A percentile compares a stretch with the other conserved stretches of the same genome.
Evolutionary conservation across 2,113 vertebrate genomes (phyloP).

Genomic region (Corythornis vintsioides): DNA sequence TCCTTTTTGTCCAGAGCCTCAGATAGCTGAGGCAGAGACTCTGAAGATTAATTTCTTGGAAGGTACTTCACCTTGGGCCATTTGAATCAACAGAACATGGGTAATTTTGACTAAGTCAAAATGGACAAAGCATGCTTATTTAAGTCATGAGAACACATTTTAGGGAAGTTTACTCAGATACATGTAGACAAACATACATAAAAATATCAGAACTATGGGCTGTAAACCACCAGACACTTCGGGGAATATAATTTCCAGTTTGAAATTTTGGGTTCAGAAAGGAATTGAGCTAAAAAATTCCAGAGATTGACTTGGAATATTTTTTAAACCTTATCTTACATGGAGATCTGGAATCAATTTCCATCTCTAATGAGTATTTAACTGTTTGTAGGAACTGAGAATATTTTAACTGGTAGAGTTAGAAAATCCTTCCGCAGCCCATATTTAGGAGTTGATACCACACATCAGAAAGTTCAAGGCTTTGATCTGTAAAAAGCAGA

Average conservation of each 20-base stretch:
- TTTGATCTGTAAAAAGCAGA: constrained; percentile 22
- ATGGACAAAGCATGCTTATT: background rate
- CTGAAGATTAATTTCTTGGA: background rate
- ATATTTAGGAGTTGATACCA: background rate
- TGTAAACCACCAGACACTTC: background rate
- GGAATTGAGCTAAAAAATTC: background rate
- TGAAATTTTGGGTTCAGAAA: background rate
- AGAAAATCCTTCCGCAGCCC: background rate
- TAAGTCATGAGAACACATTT: background rate
- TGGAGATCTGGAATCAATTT: background rate
- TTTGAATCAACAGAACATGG: background rate
- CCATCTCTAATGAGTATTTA: background rate
- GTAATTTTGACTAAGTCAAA: background rate
- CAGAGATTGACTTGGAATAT: background rate
- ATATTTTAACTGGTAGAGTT: background rate
- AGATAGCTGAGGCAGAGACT: background rate
- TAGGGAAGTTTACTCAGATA: background rate
- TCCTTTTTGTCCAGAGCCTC: background rate
- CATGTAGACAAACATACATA: no score
- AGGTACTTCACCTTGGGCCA: background rate
- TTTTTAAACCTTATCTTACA: background rate
- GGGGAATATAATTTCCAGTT: background rate
- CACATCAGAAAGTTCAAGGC: background rate
- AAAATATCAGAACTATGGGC: background rate
- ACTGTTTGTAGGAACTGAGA: background rate